Evolutionary conservation across 2,888 invertebrate species (phyloP).

Genomic region (Sericinus montela): DNA sequence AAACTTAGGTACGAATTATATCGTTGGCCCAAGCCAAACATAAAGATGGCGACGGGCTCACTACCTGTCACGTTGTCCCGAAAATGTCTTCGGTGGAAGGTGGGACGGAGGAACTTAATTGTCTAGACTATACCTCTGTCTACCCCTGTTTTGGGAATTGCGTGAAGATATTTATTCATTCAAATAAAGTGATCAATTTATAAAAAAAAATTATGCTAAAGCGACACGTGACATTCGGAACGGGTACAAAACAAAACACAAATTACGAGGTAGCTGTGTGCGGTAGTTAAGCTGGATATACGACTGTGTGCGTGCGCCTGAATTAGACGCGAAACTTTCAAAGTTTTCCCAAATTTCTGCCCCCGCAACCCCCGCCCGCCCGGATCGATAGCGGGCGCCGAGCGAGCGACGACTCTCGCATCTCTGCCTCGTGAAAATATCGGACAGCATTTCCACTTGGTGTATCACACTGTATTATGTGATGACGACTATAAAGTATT

Average conservation of each 20-base stretch:
- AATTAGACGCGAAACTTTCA: conserved; percentile 80
- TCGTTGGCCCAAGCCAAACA: no score
- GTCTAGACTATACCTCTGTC: no score
- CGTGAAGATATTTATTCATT: no score
- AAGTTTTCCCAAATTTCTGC: conserved; percentile 79
- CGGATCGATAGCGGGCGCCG: conserved; percentile 71
- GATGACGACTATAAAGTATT: conserved; percentile 15
- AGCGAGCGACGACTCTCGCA: conserved; percentile 56
- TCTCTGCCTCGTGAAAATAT: conserved; percentile 67
- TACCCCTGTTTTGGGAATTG: no score
- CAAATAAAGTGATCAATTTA: not conserved
- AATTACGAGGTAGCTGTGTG: conserved; percentile 65
- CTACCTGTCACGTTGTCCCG: no score
- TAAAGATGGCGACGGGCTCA: no score
- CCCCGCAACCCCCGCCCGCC: conserved; percentile 51
- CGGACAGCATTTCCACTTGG: conserved; percentile 66
- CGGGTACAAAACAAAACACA: conserved; percentile 63
- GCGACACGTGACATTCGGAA: conserved; percentile 63
- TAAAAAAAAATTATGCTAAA: not conserved
- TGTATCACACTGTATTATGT: conserved; percentile 26
- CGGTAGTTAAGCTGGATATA: conserved; percentile 49
- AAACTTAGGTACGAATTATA: no score
- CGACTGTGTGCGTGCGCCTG: conserved; percentile 76
- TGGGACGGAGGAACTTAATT: no score
- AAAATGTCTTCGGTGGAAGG: no score